Evolutionary conservation across 2,113 vertebrate genomes (phyloP), one percentile per base, ranked within the genome.

Genomic region (Plotosus lineatus): DNA sequence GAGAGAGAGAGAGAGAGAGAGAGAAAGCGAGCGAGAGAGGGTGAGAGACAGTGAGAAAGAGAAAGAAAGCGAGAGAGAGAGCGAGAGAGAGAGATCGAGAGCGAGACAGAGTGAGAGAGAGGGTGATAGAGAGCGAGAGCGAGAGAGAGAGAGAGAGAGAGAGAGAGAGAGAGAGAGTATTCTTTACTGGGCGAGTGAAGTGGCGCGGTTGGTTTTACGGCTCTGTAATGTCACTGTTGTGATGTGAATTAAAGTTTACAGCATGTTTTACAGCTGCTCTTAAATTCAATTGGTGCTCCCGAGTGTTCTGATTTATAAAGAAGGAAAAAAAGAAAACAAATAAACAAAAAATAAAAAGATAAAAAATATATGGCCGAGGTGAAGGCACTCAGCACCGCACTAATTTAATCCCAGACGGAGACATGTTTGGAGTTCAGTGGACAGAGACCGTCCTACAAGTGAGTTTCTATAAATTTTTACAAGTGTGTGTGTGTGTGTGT

Each of bases 391-490:
- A 12, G 6, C 75, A 11, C 61, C 53, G 0, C 5, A 11, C 31
- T 44, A 44, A 1, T 11, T 44, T 44, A 44, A 68, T 68, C 38
- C 38, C 40, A 51, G 15, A 38, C 53, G 68, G 42, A 31, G 38
- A 68, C 56, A 77, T 79, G 68, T 74, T 78, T 78, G 42, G 26
- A 63, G n/a, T 72, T 77, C 65, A 28, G 73, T 74, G 68, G 61
- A 36, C 8, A 61, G 69, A 46, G 65, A 9, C 21, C 40, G 61
- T 23, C 58, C 17, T 28, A 33, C 17, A 55, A 19, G 21, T 60
- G 38, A 26, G 76, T 51, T 50, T 76, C 53, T 55, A n/a, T 79
- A 69, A 31, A 44, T 21, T 38, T 68, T 81, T 77, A 78, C 40
- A 65, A 65, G 38, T 23, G 66, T 72, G 38, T 53, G 40, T 19